Evolutionary conservation across 1,140 invertebrate species (phyloP).

Genomic region (Drosophila punjabiensis): DNA sequence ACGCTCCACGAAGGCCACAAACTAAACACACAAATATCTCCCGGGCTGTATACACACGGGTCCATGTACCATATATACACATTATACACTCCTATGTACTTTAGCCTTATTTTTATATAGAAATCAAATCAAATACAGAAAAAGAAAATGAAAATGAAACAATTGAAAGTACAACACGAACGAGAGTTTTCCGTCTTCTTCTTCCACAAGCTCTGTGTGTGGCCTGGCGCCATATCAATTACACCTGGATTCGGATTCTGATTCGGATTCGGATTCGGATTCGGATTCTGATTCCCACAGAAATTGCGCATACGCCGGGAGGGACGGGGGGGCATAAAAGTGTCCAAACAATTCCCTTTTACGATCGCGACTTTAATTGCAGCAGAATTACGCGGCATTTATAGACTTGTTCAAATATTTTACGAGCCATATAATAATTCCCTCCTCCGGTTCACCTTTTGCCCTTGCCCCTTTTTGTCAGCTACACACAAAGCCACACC

Average conservation of each 20-base stretch:
- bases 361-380: constrained; percentile 61
- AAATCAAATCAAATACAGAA: constrained; percentile 23
- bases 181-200: not conserved
- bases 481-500: constrained; percentile 16
- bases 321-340: constrained; percentile 16
- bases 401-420: constrained; percentile 82
- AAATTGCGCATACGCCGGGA: constrained; percentile 61
- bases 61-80: not conserved
- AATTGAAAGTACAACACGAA: constrained; percentile 19
- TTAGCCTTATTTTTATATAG: constrained; percentile 17
- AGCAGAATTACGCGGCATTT: constrained; percentile 75
- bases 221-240: constrained; percentile 58
- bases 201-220: not conserved
- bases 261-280: too few relatives aligned
- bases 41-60: constrained; percentile 9
- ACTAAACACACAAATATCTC: constrained; percentile 34
- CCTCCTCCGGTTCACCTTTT: constrained; percentile 22
- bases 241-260: constrained; percentile 13
- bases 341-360: constrained; percentile 55
- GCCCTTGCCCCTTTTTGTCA: constrained; percentile 42
- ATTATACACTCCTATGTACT: not conserved
- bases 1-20: constrained; percentile 13
- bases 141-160: not conserved
- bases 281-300: constrained; percentile 47
- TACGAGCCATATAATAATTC: constrained; percentile 81